Base-by-base conservation (phyloP, 2,113 vertebrate genomes). In the Marmota flaviventris region DNA sequence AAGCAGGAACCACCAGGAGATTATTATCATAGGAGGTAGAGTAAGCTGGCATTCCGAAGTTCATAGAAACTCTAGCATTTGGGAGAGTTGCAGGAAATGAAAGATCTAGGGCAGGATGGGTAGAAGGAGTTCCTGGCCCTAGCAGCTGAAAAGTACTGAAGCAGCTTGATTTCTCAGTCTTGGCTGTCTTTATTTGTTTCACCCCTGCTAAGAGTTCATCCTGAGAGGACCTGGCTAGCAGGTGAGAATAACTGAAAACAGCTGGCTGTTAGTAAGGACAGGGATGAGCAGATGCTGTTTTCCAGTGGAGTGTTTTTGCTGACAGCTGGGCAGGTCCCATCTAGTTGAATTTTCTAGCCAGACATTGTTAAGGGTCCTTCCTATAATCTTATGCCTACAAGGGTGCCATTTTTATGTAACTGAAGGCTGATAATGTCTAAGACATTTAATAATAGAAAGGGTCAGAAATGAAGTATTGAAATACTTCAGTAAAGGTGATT, bases 241-340 rank as follows among this genome's bases (percentile, higher is more conserved):
- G 96, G 96, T 97, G 96, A 96, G 92, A 93, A 58, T 92, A 90
- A 94, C 95, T 73, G 39, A 56, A 93, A 94, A 97, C 92, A 97
- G 97, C 95, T 97, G 96, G 89, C 79, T 61, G 2, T 87, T 90
- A 81, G 58, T 39, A 79, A 79, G 81, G 75, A 79, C 65, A 63
- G 39, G 39, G 72, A 27, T 34, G 53, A 92, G 39, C 96, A 97
- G 95, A 87, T 97, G 97, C 96, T 87, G 0, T 94, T 90, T 93
- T 88, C 92, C 79, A 27, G 39, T 72, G n/a, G 12, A n/a, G 4
- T 18, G 42, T 39, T 37, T 37, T n/a, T 18, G 29, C 72, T 51
- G 58, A 93, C 86, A 95, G 53, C 86, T 87, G 65, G 18, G 45
- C 25, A 77, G 73, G 58, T 97, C 70, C 42, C 25, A 69, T 77